Evolutionary conservation across 2,797 vertebrate species (phyloP).

Genomic region (Falco biarmicus): DNA sequence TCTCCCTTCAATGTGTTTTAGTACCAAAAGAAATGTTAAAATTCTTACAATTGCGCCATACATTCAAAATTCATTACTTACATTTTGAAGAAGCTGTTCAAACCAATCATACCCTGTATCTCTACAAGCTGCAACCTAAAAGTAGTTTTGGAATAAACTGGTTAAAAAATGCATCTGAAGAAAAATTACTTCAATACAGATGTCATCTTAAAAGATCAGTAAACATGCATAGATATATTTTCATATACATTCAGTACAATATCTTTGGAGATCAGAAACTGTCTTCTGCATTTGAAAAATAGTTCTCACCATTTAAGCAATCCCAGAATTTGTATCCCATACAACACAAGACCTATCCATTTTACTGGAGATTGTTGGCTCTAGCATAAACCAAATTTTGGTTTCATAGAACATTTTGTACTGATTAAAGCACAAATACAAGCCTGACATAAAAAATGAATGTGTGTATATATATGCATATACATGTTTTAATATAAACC

Average conservation of each 20-base stretch:
- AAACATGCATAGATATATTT: not conserved
- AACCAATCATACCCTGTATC: conserved; percentile 99
- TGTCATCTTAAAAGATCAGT: not conserved
- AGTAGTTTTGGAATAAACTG: conserved; percentile 5
- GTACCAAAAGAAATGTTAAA: not conserved
- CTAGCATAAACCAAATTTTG: not conserved
- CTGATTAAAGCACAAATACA: not conserved
- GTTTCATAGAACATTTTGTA: not conserved
- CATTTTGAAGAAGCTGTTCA: conserved; percentile 98
- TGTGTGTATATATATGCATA: accelerated
- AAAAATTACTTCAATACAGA: not conserved
- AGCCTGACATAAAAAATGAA: not conserved
- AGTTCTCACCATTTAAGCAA: not conserved
- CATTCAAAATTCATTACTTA: conserved; percentile 74
- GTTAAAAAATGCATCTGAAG: not conserved
- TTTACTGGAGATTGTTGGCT: not conserved
- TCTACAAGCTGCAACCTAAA: conserved; percentile 93
- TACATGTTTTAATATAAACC: not conserved
- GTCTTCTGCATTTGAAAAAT: not conserved
- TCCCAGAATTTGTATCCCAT: not conserved
- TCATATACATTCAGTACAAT: not conserved
- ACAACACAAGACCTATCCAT: not conserved
- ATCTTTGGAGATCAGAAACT: not conserved
- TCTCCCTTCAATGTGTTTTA: not conserved
- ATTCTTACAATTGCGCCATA: not conserved